Conservation (phyloP, 2,888 invertebrate species). For the Drosophila mimetica region DNA sequence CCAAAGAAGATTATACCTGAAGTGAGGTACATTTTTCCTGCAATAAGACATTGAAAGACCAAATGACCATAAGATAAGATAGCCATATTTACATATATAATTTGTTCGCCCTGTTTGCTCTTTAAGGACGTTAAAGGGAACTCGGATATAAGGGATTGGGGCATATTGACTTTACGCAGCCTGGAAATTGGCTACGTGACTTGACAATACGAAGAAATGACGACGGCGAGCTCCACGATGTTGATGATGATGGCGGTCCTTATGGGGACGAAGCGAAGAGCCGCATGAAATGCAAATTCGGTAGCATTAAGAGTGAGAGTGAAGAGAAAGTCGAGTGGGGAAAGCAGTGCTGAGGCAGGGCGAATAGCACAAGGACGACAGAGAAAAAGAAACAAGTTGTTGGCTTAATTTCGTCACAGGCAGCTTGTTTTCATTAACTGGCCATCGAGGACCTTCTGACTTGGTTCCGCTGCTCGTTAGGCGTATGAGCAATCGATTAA, state of each 20-base stretch:
- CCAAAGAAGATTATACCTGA: no score
- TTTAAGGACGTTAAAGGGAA: conserved; percentile 14
- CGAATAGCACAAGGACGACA: conserved; percentile 17
- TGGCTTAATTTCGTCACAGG: conserved; percentile 63
- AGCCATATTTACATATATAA: conserved; percentile 15
- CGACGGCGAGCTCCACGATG: conserved; percentile 9
- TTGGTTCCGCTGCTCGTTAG: conserved; percentile 64
- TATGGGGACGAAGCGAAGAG: conserved; percentile 37
- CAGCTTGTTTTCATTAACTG: conserved; percentile 80
- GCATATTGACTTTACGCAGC: conserved; percentile 71
- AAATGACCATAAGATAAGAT: conserved; percentile 13
- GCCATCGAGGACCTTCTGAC: conserved; percentile 57
- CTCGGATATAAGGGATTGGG: conserved; percentile 44
- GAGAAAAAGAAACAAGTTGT: conserved; percentile 31
- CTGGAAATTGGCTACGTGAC: conserved; percentile 78
- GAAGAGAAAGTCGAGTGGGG: background rate
- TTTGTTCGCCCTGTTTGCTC: conserved; percentile 4
- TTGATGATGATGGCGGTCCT: conserved; percentile 30
- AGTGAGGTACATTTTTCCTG: no score
- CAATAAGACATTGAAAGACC: background rate
- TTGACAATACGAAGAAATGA: conserved; percentile 66
- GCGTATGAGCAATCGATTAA: conserved; percentile 78
- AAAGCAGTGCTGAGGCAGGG: background rate
- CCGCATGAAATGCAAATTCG: conserved; percentile 77
- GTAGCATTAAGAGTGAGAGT: conserved; percentile 63